Conservation (phyloP, 1,140 invertebrate genomes). For the Trachymyrmex septentrionalis region DNA sequence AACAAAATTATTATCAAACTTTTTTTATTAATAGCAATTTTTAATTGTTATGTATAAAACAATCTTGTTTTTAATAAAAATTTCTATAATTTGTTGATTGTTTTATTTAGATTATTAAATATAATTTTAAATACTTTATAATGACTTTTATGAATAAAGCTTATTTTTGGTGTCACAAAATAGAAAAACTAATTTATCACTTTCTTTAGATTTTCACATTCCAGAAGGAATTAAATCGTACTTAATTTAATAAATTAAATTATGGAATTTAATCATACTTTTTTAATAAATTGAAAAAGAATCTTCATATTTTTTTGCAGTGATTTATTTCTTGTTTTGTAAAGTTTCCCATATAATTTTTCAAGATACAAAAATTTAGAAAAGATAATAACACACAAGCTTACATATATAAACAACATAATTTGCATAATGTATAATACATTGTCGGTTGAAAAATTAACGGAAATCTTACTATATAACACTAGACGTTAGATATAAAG, state of each 20-base stretch:
- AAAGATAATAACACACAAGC: no score
- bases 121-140: neutral
- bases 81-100: neutral
- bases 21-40: neutral
- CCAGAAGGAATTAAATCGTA: neutral
- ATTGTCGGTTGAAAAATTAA: neutral
- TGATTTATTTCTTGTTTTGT: no score
- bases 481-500: neutral
- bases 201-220: neutral
- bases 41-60: neutral
- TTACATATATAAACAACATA: no score
- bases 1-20: neutral
- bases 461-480: neutral
- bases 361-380: no score
- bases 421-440: no score
- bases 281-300: neutral
- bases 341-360: no score
- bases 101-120: neutral
- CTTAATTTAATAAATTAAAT: no score
- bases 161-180: neutral
- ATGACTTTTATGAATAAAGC: neutral
- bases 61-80: neutral
- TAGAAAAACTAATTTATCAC: neutral
- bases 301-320: neutral
- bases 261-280: no score